Base-by-base conservation (phyloP, 2,888 invertebrate species). In the Andrena trimmerana region DNA sequence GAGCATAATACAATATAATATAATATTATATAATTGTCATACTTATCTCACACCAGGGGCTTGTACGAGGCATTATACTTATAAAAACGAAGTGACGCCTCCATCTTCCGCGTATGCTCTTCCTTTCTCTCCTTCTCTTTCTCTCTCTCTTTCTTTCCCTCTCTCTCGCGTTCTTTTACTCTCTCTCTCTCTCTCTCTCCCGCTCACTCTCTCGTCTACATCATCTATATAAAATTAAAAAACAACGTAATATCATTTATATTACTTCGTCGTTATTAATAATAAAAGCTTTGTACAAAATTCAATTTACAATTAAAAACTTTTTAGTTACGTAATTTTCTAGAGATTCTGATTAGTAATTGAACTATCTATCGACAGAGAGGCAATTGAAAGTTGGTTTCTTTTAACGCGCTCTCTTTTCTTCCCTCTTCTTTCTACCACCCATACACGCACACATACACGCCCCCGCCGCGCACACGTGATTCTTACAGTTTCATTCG, bases 271-370 rank as follows among this genome's bases (percentile, higher is more conserved):
- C 92, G 90, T 92, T 92, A 93, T 90, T 90, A 90, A 92, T 93
- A 93, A 93, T 93, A 93, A 94, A 93, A 93, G 90, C 92, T 93
- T 92, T 93, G 93, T 94, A 94, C 93, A 93, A 93, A 93, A 93
- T 92, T 93, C 86, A 93, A 94, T 94, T 92, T 93, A 93, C 92
- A 93, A 92, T 93, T 93, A 93, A 93, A 93, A 94, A 93, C 92
- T 36, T 92, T 88, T 93, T 92, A 91, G 91, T 92, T 93, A 92
- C 90, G 84, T 90, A 92, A 91, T 87, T 90, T 90, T 90, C 91
- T 90, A 92, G 92, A 91, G 92, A 91, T 91, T 92, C 91, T 88
- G 89, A 86, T 90, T 87, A 81, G 57, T 81, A 91, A 91, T 91
- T 91, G 83, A 90, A 89, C 90, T 91, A 91, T 88, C 90, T 91